Evolutionary conservation across 2,113 vertebrate genomes (phyloP), one percentile per base, ranked within the genome.

Genomic region (Nerophis lumbriciformis): DNA sequence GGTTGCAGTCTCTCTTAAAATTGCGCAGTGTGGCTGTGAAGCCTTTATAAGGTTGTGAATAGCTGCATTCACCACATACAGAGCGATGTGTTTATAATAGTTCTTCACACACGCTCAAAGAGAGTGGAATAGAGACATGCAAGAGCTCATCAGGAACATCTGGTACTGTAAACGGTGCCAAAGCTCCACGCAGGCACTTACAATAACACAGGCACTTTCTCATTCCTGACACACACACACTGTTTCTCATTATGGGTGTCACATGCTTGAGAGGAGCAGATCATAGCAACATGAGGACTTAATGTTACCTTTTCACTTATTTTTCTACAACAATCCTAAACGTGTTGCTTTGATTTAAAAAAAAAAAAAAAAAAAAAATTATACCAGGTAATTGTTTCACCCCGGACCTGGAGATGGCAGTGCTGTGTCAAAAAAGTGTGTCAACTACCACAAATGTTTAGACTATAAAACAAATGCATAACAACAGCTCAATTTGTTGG

Each of bases 81-180:
- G 63, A 85, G 83, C 86, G 84, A 87, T 81, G 80, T 90, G 77
- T 85, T 87, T 81, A 88, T 88, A 87, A 79, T 4, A 12, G 42
- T 45, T 74, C 65, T 59, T 70, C 52, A 39, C 55, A 36, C 19
- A 52, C 47, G 3, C 59, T 63, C 51, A 61, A 67, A 38, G 65
- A 67, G 65, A 74, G 61, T 56, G 53, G 58, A 51, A 73, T 65
- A n/a, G 57, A 53, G 62, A 60, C 48, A 61, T 61, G 78, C 83
- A 85, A 83, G 82, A 83, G 37, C 66, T 85, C 80, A 84, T 83
- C 57, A 68, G 68, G 69, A 90, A 90, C 88, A 90, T 90, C 88
- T 90, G 90, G 80, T 67, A 68, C 63, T 42, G 66, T 36, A 36
- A 69, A 73, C 60, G 58, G 28, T 76, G 86, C 90, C 87, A 88